Evolutionary conservation across 1,140 invertebrate species (phyloP).

Genomic region (Drosophila seguyi): DNA sequence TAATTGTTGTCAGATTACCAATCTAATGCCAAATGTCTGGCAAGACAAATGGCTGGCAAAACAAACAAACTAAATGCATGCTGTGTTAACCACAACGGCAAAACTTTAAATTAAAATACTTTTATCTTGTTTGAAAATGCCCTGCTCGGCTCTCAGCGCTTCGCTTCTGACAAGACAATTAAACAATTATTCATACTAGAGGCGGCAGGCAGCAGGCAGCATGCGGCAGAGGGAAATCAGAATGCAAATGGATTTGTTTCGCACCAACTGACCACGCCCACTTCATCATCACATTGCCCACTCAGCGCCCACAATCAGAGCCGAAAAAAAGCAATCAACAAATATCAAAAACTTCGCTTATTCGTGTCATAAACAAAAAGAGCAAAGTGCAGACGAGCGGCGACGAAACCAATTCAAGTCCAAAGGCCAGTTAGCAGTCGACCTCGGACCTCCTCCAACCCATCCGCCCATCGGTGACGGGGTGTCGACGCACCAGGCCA

Average conservation of each 20-base stretch:
- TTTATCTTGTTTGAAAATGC: constrained; percentile 8
- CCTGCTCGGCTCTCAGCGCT: neutral
- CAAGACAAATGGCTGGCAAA: constrained; percentile 7
- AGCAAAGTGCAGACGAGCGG: constrained; percentile 33
- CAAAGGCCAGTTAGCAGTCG: constrained; percentile 64
- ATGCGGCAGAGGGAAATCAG: constrained; percentile 28
- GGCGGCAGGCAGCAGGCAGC: neutral
- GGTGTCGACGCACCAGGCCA: constrained; percentile 74
- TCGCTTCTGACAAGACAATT: constrained; percentile 32
- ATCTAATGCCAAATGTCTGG: constrained; percentile 9
- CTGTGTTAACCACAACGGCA: constrained; percentile 9
- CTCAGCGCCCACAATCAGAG: constrained; percentile 55
- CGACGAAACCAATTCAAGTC: constrained; percentile 42
- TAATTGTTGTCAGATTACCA: constrained; percentile 8
- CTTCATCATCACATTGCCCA: constrained; percentile 27
- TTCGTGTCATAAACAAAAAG: constrained; percentile 73
- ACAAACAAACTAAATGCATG: constrained; percentile 1
- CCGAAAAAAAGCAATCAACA: constrained; percentile 73
- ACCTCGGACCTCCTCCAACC: constrained; percentile 11
- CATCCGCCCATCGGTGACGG: constrained; percentile 14
- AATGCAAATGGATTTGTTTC: constrained; percentile 53
- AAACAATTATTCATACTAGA: constrained; percentile 30
- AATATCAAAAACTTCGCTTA: constrained; percentile 79
- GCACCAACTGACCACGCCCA: constrained; percentile 32
- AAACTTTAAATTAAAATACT: constrained; percentile 15